Evolutionary conservation across 2,888 invertebrate species (phyloP), one percentile per base, ranked within the genome.

Genomic region (Xylota sylvarum): DNA sequence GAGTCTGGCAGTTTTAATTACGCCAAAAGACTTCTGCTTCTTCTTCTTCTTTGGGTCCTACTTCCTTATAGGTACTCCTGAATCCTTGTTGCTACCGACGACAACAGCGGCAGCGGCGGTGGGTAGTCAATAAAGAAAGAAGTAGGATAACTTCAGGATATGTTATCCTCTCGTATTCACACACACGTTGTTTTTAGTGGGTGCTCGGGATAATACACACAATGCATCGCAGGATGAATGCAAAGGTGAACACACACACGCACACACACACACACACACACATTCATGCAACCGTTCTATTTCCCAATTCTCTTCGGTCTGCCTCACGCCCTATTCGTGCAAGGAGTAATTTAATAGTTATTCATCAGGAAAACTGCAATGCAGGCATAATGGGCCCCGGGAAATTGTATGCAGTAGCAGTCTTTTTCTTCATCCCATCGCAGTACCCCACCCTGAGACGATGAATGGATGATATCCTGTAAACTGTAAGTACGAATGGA

Each of bases 1-100:
- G 82, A 77, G 86, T 86, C 86, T 86, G 86, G 86, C 82, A 82
- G 86, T 86, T 86, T 86, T 86, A 86, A 86, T 86, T 86, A 86
- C 86, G 72, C 73, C 77, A 69, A 82, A 78, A 72, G 85, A 76
- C 76, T 81, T 52, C 65, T 35, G 5, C 35, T 40, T 40, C 48
- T 17, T 10, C 50, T 50, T 50, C 23, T 69, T 58, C 84, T 76
- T 69, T 35, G 19, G 48, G 62, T 43, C 23, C 35, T 43, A n/a
- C 23, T 56, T 48, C 32, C 27, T 30, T 43, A n/a, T 19, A 60
- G 56, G 14, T 76, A 30, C 40, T 62, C 52, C 9, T 56, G 60
- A n/a, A 50, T 62, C 43, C 35, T 48, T 40, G 43, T 30, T n/a
- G 30, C 30, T 48, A 46, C 40, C 37, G 32, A 12, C 35, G 43